These are phyloP conservation scores for Haliclona indistincta DNA, from an alignment of 37 sponge, comb jelly and placozoan genomes.

Conservation along the genomic window DNA sequence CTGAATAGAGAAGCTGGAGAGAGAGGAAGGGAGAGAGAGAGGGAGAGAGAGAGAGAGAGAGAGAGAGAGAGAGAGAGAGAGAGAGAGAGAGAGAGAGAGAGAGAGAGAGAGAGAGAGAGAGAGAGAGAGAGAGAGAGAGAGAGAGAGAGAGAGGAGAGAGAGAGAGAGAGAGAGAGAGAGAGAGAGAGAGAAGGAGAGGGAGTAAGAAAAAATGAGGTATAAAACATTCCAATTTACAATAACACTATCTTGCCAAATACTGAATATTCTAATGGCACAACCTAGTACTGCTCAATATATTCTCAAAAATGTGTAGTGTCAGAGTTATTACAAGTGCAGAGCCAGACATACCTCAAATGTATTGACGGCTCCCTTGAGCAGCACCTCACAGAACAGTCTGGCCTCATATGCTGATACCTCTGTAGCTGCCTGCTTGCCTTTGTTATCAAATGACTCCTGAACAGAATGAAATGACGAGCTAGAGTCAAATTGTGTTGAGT, in stretches of 20 bases:
- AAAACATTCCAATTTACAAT: not conserved
- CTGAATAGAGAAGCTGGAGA: not conserved
- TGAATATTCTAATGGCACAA: too few species aligned
- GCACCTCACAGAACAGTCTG: constrained; percentile 68
- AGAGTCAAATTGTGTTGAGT: not conserved
- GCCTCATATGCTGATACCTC: constrained; percentile 71
- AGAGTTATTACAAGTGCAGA: not conserved
- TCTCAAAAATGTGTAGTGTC: constrained; percentile 6
- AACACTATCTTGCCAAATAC: too few species aligned
- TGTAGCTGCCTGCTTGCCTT: constrained; percentile 47
- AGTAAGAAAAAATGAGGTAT: not conserved
- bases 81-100: not conserved
- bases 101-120: not conserved
- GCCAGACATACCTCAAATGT: constrained; percentile 47
- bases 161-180: too few species aligned
- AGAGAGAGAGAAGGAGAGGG: not conserved
- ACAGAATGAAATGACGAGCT: constrained; percentile 1
- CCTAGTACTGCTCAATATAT: too few species aligned
- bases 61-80: not conserved
- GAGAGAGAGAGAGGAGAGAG: too few species aligned
- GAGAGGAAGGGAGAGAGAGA: too few species aligned
- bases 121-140: too few species aligned
- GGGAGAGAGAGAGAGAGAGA: not conserved
- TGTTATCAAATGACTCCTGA: constrained; percentile 55
- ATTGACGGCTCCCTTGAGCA: constrained; percentile 78